Evolutionary conservation across 2,888 invertebrate species (phyloP).

Genomic region (Callinectes sapidus): DNA sequence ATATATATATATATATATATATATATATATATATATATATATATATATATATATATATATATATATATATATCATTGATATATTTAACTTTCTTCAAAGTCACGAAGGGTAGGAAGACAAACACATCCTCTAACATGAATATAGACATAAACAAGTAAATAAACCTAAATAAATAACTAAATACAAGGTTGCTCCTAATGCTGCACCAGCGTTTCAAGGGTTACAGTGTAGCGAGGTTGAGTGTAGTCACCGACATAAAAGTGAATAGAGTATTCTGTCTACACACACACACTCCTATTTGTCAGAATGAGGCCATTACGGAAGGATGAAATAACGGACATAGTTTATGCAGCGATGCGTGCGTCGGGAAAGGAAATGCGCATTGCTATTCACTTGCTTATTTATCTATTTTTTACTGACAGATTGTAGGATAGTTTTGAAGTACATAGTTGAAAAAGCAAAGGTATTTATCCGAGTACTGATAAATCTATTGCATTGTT

Average conservation of each 20-base stretch:
- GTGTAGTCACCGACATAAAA: too few relatives aligned
- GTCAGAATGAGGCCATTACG: not conserved
- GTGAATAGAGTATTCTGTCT: too few relatives aligned
- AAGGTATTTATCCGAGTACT: too few relatives aligned
- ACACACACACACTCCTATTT: not conserved
- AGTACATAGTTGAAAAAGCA: too few relatives aligned
- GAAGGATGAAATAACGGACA: not conserved
- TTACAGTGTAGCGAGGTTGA: too few relatives aligned
- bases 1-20: slow-evolving; percentile 42
- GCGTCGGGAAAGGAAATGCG: not conserved
- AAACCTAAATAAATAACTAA: too few relatives aligned
- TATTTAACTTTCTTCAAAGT: too few relatives aligned
- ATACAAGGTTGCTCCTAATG: too few relatives aligned
- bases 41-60: not conserved
- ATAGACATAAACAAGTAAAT: not conserved
- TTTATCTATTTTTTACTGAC: not conserved
- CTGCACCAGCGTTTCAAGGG: too few relatives aligned
- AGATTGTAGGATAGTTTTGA: too few relatives aligned
- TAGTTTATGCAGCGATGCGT: not conserved
- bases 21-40: slow-evolving; percentile 44
- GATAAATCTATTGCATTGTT: not conserved
- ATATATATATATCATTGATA: too few relatives aligned
- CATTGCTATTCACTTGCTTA: not conserved
- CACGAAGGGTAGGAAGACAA: too few relatives aligned
- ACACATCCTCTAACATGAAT: not conserved